Evolutionary conservation across 2,888 invertebrate genomes (phyloP).

Genomic region (Phortica okadai): DNA sequence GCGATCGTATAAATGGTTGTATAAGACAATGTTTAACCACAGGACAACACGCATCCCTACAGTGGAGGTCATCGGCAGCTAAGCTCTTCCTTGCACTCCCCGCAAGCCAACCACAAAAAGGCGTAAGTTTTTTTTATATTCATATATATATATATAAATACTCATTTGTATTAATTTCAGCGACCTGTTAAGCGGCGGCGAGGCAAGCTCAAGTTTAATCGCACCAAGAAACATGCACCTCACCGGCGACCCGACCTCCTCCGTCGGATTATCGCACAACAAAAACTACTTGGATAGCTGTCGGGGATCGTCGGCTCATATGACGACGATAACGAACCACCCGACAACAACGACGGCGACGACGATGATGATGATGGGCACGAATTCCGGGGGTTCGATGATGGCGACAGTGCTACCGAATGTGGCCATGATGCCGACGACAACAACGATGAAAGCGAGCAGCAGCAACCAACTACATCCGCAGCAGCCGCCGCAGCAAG

Average conservation of each 20-base stretch:
- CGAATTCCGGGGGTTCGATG: conserved; percentile 43
- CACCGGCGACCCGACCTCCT: conserved; percentile 78
- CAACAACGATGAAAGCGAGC: conserved; percentile 62
- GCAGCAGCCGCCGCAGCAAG: conserved; percentile 59
- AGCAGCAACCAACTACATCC: conserved; percentile 60
- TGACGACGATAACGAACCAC: conserved; percentile 79
- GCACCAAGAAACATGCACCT: conserved; percentile 92
- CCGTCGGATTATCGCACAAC: conserved; percentile 77
- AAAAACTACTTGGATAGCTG: conserved; percentile 77
- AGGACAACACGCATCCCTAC: conserved; percentile 76
- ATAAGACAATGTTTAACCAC: conserved; percentile 77
- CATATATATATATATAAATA: neutral
- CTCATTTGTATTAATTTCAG: conserved; percentile 50
- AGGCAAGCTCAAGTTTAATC: conserved; percentile 85
- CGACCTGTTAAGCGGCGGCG: conserved; percentile 75
- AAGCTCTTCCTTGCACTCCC: conserved; percentile 79
- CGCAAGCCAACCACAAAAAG: conserved; percentile 78
- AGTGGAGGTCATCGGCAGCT: conserved; percentile 79
- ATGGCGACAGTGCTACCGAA: conserved; percentile 64
- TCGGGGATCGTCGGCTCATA: conserved; percentile 77
- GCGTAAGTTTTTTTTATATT: conserved; percentile 76
- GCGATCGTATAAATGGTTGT: conserved; percentile 77
- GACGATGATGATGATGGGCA: conserved; percentile 64
- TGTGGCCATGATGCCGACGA: conserved; percentile 54
- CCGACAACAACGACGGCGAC: conserved; percentile 78